Evolutionary conservation across 2,888 invertebrate species (phyloP), one percentile per base, ranked within the genome.

Genomic region (Athalia cordata): DNA sequence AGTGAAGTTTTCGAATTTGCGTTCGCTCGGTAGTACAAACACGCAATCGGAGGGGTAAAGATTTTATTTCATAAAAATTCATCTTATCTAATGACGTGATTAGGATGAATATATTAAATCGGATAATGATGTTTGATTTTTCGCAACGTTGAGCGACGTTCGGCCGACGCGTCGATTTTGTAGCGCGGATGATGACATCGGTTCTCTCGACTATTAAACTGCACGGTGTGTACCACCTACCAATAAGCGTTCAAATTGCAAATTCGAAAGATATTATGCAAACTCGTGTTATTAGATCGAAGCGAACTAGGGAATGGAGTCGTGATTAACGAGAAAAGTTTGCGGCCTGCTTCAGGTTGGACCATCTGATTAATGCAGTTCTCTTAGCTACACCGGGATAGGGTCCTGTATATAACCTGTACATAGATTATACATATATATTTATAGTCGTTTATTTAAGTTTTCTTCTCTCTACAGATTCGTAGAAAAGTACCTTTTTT

Each of bases 281-380:
- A 57, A 72, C 59, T 57, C 45, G 57, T 72, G 72, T 72, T 72
- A 72, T 72, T 57, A 72, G 57, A 45, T 72, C n/a, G 72, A 47
- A 72, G 72, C 59, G 45, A 59, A 72, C 57, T 8, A 72, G 72
- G 45, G 59, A 72, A 72, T 59, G 72, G 59, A 72, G 72, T 72
- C 72, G 57, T 72, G 57, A 72, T 72, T 72, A 72, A 72, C 72
- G 72, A 72, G 72, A 72, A 72, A 72, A 72, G 72, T 72, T 68
- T 72, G 45, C 13, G 52, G 57, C 47, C 72, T 59, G 47, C 72
- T 59, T 72, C 72, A 57, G 0, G 29, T 50, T 55, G 7, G 5
- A 59, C 47, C 57, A 72, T 72, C 72, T 59, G 72, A 72, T 72
- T 59, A 72, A 72, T 72, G 72, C 72, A 72, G 47, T 72, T 72